Evolutionary conservation across 2,888 invertebrate genomes (phyloP).

Genomic region (Apeira syringaria): DNA sequence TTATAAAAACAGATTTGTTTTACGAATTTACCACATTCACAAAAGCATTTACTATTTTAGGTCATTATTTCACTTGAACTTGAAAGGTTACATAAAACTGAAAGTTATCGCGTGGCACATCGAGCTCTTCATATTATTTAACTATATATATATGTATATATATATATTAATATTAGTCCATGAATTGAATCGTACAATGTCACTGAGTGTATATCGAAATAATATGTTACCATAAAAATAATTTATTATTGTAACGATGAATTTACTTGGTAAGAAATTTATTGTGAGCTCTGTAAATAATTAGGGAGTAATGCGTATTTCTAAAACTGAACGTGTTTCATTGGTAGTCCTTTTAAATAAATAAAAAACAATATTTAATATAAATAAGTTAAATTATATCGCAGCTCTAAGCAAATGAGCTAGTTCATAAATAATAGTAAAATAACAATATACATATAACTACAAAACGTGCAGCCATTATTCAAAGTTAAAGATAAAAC

Average conservation of each 20-base stretch:
- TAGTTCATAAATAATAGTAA: slow-evolving; percentile 8
- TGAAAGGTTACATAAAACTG: neutral
- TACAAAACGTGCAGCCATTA: too few species aligned
- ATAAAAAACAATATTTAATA: neutral
- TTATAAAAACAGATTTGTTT: neutral
- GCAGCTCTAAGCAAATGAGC: slow-evolving; percentile 1
- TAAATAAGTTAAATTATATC: slow-evolving; percentile 1
- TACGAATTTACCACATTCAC: slow-evolving; percentile 12
- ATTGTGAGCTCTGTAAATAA: slow-evolving; percentile 39
- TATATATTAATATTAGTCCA: too few species aligned
- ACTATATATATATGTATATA: too few species aligned
- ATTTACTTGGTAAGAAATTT: slow-evolving; percentile 32
- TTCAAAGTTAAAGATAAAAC: too few species aligned
- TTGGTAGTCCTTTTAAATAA: slow-evolving; percentile 4
- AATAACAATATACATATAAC: too few species aligned
- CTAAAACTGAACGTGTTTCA: slow-evolving; percentile 10
- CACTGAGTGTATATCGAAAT: slow-evolving; percentile 30
- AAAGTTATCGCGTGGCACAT: neutral
- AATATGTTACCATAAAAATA: slow-evolving; percentile 43
- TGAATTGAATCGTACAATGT: slow-evolving; percentile 25
- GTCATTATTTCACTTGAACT: slow-evolving; percentile 1
- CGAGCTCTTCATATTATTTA: slow-evolving; percentile 4
- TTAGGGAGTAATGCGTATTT: slow-evolving; percentile 18
- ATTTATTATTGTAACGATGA: slow-evolving; percentile 27
- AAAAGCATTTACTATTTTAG: slow-evolving; percentile 16